Base-by-base conservation (phyloP, 2,113 vertebrate species). In the Mesitornis unicolor region DNA sequence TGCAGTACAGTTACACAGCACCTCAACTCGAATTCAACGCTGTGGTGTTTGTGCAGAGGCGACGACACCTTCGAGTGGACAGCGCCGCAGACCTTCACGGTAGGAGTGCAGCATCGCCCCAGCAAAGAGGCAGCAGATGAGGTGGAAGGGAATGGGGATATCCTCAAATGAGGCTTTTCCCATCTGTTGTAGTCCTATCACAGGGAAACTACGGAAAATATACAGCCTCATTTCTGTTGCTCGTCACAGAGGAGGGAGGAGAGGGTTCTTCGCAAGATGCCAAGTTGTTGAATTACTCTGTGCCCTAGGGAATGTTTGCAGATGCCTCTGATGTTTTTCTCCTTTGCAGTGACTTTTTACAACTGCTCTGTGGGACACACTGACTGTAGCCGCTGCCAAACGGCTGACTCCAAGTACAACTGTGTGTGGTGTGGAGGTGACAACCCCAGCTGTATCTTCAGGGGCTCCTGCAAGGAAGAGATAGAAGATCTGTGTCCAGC, bases 321-420 rank as follows among this genome's bases (percentile, higher is more conserved):
- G 53, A n/a, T 65, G 51, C 63, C 69, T 97, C 61, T 86, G n/a
- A 77, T n/a, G 65, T 65, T 18, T 84, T 79, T 79, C 61, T 93
- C 29, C 71, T 82, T 80, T 63, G 25, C 98, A 99, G 99, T 99
- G 97, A 99, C 99, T 9, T 97, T 99, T 76, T 99, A 99, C 88
- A 99, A 99, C 98, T 99, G 99, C 94, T 99, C 99, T 0, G 99
- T 99, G 98, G 99, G 99, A 53, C 99, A 99, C 4, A 98, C 97
- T 3, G 99, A 99, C 97, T 99, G 99, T 86, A 99, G 99, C 97
- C 99, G 98, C 94, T 99, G 99, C 97, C 99, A 99, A 65, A 99
- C 99, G 0, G 99, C 99, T 13, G 97, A 98, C 76, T 97, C 96
- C 7, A 99, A 98, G 86, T 99, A 99, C 9, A 97, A 97, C 74